Evolutionary conservation across 2,888 invertebrate species (phyloP).

Genomic region (Drosophila kanekoi): DNA sequence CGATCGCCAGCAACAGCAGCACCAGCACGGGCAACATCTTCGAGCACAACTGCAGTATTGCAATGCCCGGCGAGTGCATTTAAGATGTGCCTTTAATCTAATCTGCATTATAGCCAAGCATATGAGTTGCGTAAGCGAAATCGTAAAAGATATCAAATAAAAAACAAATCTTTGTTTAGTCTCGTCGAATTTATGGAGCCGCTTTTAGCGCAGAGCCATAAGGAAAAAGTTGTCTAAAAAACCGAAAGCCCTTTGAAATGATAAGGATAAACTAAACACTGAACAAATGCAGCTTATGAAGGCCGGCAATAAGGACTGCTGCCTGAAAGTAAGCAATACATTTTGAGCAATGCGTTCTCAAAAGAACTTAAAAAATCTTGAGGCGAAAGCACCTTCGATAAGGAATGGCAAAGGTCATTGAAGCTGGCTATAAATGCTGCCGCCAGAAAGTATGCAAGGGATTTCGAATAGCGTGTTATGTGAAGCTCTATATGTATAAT

Average conservation of each 20-base stretch:
- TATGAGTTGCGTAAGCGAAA: background rate
- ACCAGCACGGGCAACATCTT: conserved; percentile 44
- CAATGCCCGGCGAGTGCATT: conserved; percentile 11
- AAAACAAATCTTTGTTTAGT: conserved; percentile 3
- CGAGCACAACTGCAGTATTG: conserved; percentile 15
- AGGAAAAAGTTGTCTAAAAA: too few relatives aligned
- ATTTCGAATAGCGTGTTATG: background rate
- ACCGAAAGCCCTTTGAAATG: too few relatives aligned
- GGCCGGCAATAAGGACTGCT: background rate
- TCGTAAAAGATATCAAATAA: conserved; percentile 3
- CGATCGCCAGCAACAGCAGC: conserved; percentile 37
- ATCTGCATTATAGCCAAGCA: conserved; percentile 12
- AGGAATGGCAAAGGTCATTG: too few relatives aligned
- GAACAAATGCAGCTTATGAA: too few relatives aligned
- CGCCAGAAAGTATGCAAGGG: conserved; percentile 10
- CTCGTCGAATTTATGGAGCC: background rate
- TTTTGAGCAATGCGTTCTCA: too few relatives aligned
- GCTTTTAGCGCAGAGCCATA: background rate
- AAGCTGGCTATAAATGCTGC: background rate
- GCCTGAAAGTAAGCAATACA: conserved; percentile 11
- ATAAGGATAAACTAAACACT: too few relatives aligned
- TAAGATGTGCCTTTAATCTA: conserved; percentile 32
- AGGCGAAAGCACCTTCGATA: too few relatives aligned
- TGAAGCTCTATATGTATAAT: too few relatives aligned
- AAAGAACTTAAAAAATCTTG: too few relatives aligned